A percentile compares a stretch with the other conserved stretches of the same genome.
Conservation (phyloP, 2,888 invertebrate species). For the Diaprepes abbreviatus region DNA sequence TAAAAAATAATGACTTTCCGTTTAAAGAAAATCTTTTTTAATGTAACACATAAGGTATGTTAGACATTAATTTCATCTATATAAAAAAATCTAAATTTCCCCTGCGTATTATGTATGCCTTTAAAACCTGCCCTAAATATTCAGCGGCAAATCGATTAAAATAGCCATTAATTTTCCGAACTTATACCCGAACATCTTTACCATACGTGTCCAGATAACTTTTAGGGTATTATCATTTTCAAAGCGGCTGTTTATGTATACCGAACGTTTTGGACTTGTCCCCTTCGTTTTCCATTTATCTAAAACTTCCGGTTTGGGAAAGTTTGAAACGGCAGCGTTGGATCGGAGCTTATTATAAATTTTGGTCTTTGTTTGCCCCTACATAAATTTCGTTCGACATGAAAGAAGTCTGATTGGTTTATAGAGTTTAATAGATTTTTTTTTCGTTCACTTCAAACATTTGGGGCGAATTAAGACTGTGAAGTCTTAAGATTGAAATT, state of each 20-base stretch:
- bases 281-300: conserved; percentile 37
- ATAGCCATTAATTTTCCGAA: conserved; percentile 36
- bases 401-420: conserved; percentile 7
- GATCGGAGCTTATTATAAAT: conserved; percentile 37
- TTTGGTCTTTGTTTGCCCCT: conserved; percentile 33
- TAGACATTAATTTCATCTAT: too few species aligned
- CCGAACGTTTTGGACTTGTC: conserved; percentile 29
- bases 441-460: background rate
- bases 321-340: conserved; percentile 28
- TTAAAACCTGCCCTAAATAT: conserved; percentile 10
- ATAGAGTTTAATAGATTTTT: background rate
- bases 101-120: too few species aligned
- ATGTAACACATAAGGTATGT: too few species aligned
- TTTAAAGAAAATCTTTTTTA: too few species aligned
- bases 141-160: conserved; percentile 30
- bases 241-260: conserved; percentile 40
- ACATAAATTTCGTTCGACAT: conserved; percentile 27
- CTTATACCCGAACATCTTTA: conserved; percentile 35
- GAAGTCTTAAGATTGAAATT: too few species aligned
- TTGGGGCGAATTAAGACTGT: too few species aligned
- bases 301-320: conserved; percentile 39
- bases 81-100: too few species aligned
- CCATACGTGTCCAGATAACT: conserved; percentile 43
- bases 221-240: conserved; percentile 38
- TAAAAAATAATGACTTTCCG: too few species aligned